Evolutionary conservation across 2,113 vertebrate genomes (phyloP), one percentile per base, ranked within the genome.

Genomic region (Rhombomys opimus): DNA sequence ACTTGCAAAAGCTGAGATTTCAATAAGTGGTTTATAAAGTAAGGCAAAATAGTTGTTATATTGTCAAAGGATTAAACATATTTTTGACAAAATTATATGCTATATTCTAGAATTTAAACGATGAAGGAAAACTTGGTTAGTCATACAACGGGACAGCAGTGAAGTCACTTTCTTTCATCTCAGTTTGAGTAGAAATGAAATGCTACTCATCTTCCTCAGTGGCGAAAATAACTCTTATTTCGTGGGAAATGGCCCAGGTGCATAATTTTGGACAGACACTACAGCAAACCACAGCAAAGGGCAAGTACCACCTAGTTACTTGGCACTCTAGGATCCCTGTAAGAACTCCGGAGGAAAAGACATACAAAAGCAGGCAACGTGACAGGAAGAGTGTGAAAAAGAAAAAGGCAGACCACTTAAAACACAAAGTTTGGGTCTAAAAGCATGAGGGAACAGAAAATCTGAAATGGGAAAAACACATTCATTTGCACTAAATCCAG

Each of bases 31-130:
- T 93, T 70, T 94, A 86, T 54, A 22, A 95, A 68, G 10, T 61
- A 92, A 9, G 68, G 75, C 30, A 63, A 82, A 84, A 86, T 1
- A 57, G 23, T 11, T 91, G 63, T 86, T 91, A 84, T 50, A 67
- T 50, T 96, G 75, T 67, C n/a, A 78, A 97, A n/a, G 63, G 52
- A 93, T 87, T 89, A 65, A 97, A 95, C 82, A 72, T 76, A 67
- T 41, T 75, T 90, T 89, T 89, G 63, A 94, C 38, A 90, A 96
- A 97, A 94, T 85, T 87, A 23, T 72, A 57, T 1, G 81, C 46
- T 7, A 52, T 41, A 65, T 72, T 23, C 18, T 46, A 88, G 50
- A 96, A 93, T 2, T 27, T 50, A 87, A 87, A 73, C 41, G 65
- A 61, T 65, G 23, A 94, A 86, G 18, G 50, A 93, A 70, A 87